phyloP scores from a whole-genome alignment of 2,888 invertebrate genomes.

The Torymus aiolomorphi region DNA sequence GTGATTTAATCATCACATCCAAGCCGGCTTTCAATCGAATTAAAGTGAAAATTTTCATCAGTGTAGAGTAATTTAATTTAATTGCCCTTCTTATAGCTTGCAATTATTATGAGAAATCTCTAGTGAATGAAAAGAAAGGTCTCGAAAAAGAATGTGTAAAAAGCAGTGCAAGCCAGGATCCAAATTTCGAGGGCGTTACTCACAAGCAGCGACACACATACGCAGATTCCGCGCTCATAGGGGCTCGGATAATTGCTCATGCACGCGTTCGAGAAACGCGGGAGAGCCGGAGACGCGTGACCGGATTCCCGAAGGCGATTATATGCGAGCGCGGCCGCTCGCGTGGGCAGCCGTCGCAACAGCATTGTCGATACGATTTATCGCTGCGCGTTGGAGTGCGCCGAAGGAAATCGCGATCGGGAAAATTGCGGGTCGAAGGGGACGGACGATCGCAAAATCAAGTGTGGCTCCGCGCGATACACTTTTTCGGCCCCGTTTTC shows the following conservation, averaged over 20 bases:
- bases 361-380: conserved; percentile 26
- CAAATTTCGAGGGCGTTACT: no score
- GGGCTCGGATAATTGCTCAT: conserved; percentile 19
- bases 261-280: conserved; percentile 18
- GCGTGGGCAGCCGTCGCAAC: conserved; percentile 6
- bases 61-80: neutral
- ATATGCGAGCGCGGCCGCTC: neutral
- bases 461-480: conserved; percentile 11
- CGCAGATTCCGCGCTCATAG: neutral
- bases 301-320: conserved; percentile 48
- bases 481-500: conserved; percentile 32
- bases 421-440: conserved; percentile 13
- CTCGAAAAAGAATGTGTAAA: no score
- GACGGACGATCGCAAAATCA: conserved; percentile 23
- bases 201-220: neutral
- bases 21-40: no score
- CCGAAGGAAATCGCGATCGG: conserved; percentile 1
- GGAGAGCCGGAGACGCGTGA: conserved; percentile 44
- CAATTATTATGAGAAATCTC: no score
- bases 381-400: conserved; percentile 2
- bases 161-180: no score
- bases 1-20: no score
- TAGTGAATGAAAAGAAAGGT: no score
- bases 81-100: neutral
- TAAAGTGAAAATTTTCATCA: neutral